Base-by-base conservation (phyloP, 2,888 invertebrate species). In the Archips crataeganus region DNA sequence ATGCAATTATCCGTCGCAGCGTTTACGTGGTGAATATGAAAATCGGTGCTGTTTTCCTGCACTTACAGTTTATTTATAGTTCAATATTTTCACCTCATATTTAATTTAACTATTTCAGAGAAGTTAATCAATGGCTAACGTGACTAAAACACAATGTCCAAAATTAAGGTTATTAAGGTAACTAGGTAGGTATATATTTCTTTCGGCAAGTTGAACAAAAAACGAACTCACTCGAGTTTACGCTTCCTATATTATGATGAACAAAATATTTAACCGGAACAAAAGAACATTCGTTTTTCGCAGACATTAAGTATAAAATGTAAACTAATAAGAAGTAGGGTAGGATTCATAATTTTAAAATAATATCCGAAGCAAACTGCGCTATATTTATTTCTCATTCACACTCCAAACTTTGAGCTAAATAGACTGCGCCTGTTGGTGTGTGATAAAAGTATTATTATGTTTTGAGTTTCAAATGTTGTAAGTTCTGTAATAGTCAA, bases 1-100 rank as follows among this genome's bases (percentile, higher is more conserved):
- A 78, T 77, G 75, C 76, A 78, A 78, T 78, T 78, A 78, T 71
- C 71, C 51, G 71, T 71, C 65, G 51, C 71, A 66, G 42, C 66
- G 61, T 66, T 71, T 66, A 71, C 71, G 66, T 59, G 60, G 71
- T 71, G 71, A 71, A 71, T 66, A 71, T 71, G 60, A 66, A 71
- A 66, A 71, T 66, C 42, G 32, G 51, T 66, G 60, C 51, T 61
- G 51, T 61, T 71, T 65, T 57, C 11, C 10, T 65, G 57, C 65
- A 42, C 11, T 13, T 49, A 61, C 32, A 39, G 8, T 54, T 45
- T 15, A 51, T 71, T 51, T 49, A 59, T 15, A 39, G 13, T 63
- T 23, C 32, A 49, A 49, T 23, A 8, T 32, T 49, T 5, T 36
- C 5, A 63, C 34, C 13, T 9, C 32, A 4, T 63, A 34, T 11